phyloP scores from a whole-genome alignment of 2,888 invertebrate genomes.

The Ichneumon xanthorius region DNA sequence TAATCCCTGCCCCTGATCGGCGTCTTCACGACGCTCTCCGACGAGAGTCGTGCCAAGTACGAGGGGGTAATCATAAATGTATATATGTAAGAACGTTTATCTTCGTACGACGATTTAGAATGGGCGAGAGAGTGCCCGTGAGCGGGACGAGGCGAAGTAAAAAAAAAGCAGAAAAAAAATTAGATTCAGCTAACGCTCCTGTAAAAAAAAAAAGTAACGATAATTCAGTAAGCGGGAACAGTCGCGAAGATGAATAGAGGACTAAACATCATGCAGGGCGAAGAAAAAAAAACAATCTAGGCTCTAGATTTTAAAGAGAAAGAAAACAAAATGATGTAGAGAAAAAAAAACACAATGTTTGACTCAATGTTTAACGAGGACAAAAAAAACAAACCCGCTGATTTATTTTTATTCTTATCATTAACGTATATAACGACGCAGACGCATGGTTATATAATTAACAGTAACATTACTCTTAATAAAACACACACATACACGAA shows the following conservation, averaged over 20 bases:
- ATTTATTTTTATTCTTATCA: constrained; percentile 80
- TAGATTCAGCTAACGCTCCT: constrained; percentile 18
- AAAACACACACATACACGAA: constrained; percentile 36
- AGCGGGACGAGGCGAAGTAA: constrained; percentile 2
- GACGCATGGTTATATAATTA: constrained; percentile 66
- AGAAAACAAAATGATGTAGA: constrained; percentile 52
- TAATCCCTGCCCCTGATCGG: constrained; percentile 7
- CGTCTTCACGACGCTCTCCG: constrained; percentile 59
- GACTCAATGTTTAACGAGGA: constrained; percentile 78
- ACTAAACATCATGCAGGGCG: constrained; percentile 54
- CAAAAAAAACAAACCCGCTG: constrained; percentile 67
- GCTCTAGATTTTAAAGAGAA: constrained; percentile 65
- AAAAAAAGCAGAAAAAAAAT: constrained; percentile 14
- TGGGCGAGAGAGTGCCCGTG: constrained; percentile 33
- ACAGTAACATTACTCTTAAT: constrained; percentile 70
- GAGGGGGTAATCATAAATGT: constrained; percentile 79
- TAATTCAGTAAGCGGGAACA: constrained; percentile 15
- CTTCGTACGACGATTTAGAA: constrained; percentile 72
- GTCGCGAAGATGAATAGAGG: constrained; percentile 38
- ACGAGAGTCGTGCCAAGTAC: constrained; percentile 69
- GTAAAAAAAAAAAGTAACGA: constrained; percentile 18
- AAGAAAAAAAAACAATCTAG: constrained; percentile 69
- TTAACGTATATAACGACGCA: constrained; percentile 75
- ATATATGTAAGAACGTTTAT: constrained; percentile 82
- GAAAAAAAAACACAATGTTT: constrained; percentile 73